These are phyloP conservation scores for Agraylea sexmaculata DNA, from an alignment of 1,140 invertebrate species.

Conservation along the genomic window DNA sequence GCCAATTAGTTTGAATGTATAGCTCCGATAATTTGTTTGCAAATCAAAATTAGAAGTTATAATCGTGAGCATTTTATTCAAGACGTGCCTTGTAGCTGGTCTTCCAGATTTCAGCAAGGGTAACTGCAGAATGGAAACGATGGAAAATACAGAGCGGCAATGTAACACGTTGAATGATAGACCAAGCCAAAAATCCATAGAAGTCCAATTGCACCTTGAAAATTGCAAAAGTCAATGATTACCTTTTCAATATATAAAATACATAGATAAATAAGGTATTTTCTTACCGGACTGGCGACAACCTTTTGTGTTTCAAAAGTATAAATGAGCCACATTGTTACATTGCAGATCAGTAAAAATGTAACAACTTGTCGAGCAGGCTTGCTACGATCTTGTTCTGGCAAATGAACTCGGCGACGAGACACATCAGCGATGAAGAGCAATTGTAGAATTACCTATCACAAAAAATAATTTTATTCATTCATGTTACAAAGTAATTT, in stretches of 20 bases:
- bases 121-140: conserved; percentile 92
- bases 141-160: conserved; percentile 94
- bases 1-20: background rate
- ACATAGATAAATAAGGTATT: conserved; percentile 1
- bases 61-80: conserved; percentile 54
- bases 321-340: conserved; percentile 91
- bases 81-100: conserved; percentile 88
- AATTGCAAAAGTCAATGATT: conserved; percentile 30
- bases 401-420: conserved; percentile 75
- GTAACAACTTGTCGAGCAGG: conserved; percentile 91
- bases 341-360: conserved; percentile 87
- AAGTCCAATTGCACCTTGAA: conserved; percentile 68
- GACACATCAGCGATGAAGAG: conserved; percentile 92
- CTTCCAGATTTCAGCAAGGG: conserved; percentile 96
- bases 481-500: too few species aligned
- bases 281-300: conserved; percentile 74
- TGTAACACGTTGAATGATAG: conserved; percentile 84
- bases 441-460: conserved; percentile 79
- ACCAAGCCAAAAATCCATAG: conserved; percentile 90
- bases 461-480: conserved; percentile 19
- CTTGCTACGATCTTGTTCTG: conserved; percentile 85
- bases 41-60: background rate
- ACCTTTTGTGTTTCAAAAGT: conserved; percentile 94
- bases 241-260: conserved; percentile 23
- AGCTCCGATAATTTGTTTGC: background rate